phyloP scores from a whole-genome alignment of 2,888 invertebrate genomes.

The Drosophila mimica region DNA sequence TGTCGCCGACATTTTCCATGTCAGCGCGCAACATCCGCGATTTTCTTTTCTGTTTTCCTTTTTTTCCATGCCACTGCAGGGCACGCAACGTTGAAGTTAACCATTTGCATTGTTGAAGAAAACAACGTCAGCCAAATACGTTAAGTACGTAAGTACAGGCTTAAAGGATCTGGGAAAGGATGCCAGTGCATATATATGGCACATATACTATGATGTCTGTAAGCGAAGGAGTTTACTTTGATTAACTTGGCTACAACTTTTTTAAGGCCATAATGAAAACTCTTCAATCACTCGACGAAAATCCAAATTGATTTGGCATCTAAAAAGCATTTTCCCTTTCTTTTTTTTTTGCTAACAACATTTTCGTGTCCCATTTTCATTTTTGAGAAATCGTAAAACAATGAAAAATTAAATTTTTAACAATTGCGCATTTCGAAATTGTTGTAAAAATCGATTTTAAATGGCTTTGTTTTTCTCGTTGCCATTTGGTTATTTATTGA shows the following conservation, averaged over 20 bases:
- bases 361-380: background rate
- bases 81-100: constrained; percentile 24
- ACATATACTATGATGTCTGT: background rate
- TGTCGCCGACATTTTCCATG: constrained; percentile 56
- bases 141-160: background rate
- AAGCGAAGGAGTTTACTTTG: background rate
- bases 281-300: background rate
- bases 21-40: constrained; percentile 46
- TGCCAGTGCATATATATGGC: background rate
- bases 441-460: background rate
- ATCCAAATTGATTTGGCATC: background rate
- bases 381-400: background rate
- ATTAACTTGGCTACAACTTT: background rate
- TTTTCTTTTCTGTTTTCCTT: constrained; percentile 27
- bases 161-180: background rate
- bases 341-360: background rate
- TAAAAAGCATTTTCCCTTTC: background rate
- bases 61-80: constrained; percentile 23
- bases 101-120: constrained; percentile 34
- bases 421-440: background rate
- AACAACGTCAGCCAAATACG: background rate
- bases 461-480: constrained; percentile 17
- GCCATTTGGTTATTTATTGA: constrained; percentile 72
- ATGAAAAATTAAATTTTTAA: background rate
- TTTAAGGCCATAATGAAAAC: background rate